phyloP scores from a whole-genome alignment of 2,113 vertebrate genomes.

The Campylorhamphus procurvoides region DNA sequence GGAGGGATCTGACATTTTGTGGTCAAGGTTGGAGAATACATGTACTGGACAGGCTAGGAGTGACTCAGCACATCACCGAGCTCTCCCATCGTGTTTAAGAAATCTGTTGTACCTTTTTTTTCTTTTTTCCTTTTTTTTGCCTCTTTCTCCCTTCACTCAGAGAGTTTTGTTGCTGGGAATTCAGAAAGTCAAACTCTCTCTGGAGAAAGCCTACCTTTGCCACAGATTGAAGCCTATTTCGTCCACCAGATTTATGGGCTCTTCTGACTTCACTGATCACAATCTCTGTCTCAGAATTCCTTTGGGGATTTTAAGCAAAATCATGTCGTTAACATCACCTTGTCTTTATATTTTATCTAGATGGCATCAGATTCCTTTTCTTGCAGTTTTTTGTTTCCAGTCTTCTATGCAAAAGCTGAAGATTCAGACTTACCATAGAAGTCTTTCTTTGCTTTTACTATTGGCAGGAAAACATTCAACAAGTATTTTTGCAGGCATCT shows the following conservation, averaged over 20 bases:
- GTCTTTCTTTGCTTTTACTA: not conserved
- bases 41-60: not conserved
- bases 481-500: not conserved
- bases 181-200: not conserved
- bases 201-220: not conserved
- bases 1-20: not conserved
- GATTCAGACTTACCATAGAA: not conserved
- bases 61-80: not conserved
- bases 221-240: not conserved
- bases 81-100: not conserved
- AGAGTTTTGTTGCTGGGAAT: not conserved
- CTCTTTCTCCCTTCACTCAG: fast-evolving
- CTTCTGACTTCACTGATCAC: not conserved
- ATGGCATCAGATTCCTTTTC: not conserved
- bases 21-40: not conserved
- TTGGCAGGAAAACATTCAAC: not conserved
- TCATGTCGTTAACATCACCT: not conserved
- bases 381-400: not conserved
- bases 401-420: not conserved
- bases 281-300: not conserved
- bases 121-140: fast-evolving
- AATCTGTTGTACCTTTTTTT: not conserved
- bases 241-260: not conserved
- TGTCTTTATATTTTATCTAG: not conserved
- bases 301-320: not conserved